Conservation (phyloP, 2,797 vertebrate species). For the Menidia menidia region DNA sequence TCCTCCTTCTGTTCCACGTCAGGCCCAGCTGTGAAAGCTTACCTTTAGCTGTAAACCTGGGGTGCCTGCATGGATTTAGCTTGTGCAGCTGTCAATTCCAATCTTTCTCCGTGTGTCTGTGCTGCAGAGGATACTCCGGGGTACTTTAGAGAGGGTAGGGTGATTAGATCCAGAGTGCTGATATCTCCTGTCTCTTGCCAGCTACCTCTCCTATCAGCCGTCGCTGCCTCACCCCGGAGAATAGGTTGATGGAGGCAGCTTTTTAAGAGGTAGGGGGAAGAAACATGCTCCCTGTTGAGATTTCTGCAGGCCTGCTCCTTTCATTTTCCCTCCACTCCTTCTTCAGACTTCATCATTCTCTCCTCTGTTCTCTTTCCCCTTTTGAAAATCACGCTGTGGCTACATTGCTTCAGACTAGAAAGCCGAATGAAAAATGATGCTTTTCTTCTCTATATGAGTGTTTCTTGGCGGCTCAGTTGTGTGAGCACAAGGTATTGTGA, state of each 20-base stretch:
- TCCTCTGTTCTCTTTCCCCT: conserved; percentile 31
- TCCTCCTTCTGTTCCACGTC: conserved; percentile 11
- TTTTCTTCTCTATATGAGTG: not conserved
- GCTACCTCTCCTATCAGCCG: conserved; percentile 37
- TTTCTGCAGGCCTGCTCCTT: conserved; percentile 55
- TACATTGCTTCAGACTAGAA: conserved; percentile 33
- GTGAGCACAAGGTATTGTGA: not conserved
- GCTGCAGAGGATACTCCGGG: conserved; percentile 67
- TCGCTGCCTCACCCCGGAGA: conserved; percentile 54
- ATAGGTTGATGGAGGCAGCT: conserved; percentile 54
- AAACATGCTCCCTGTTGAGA: conserved; percentile 61
- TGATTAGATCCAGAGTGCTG: conserved; percentile 77
- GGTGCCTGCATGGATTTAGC: conserved; percentile 43
- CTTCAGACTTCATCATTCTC: conserved; percentile 35
- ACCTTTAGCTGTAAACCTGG: conserved; percentile 46
- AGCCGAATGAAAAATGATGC: conserved; percentile 2
- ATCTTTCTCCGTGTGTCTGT: conserved; percentile 50
- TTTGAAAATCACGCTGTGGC: conserved; percentile 27
- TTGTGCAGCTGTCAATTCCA: conserved; percentile 54
- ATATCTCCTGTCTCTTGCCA: conserved; percentile 59
- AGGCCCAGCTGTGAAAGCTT: conserved; percentile 34
- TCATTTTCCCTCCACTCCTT: conserved; percentile 34
- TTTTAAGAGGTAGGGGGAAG: conserved; percentile 57
- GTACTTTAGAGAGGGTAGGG: conserved; percentile 69
- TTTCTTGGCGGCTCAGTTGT: not conserved